Conservation (phyloP, 2,888 invertebrate species). For the Cheilosia soror region DNA sequence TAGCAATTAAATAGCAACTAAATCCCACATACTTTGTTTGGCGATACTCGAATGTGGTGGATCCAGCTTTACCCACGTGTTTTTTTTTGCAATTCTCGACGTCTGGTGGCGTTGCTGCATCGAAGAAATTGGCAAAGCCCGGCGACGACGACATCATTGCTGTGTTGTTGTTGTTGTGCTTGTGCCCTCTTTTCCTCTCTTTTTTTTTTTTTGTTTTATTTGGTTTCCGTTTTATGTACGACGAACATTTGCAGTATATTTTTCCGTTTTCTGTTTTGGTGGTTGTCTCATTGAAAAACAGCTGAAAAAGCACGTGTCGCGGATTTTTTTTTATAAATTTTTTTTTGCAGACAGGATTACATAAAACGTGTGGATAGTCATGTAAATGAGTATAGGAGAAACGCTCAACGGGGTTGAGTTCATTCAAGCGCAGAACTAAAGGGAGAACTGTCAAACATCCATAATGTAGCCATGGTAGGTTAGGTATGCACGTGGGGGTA, state of each 20-base stretch:
- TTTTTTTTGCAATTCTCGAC: constrained; percentile 50
- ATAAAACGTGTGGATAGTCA: constrained; percentile 52
- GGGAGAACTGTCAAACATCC: constrained; percentile 25
- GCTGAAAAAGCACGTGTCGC: constrained; percentile 76
- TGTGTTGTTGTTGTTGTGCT: constrained; percentile 15
- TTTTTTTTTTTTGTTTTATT: constrained; percentile 37
- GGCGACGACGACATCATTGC: constrained; percentile 19
- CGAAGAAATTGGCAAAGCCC: constrained; percentile 55
- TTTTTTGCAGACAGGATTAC: constrained; percentile 65
- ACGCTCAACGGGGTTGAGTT: constrained; percentile 28
- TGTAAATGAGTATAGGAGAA: constrained; percentile 13
- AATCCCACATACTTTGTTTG: no score
- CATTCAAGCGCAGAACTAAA: constrained; percentile 65
- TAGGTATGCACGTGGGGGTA: constrained; percentile 36
- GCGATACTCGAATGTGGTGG: no score
- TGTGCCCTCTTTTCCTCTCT: constrained; percentile 24
- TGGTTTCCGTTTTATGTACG: constrained; percentile 53
- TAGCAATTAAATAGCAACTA: no score
- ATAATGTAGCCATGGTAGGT: constrained; percentile 10
- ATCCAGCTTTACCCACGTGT: no score
- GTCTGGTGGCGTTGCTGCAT: constrained; percentile 46
- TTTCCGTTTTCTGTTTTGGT: constrained; percentile 66
- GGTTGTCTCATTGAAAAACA: constrained; percentile 71
- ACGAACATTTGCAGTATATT: constrained; percentile 3
- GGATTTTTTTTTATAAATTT: constrained; percentile 40